A percentile compares a stretch with the other conserved stretches of the same genome.
Evolutionary conservation across 2,113 vertebrate species (phyloP).

Genomic region (Bungarus multicinctus): DNA sequence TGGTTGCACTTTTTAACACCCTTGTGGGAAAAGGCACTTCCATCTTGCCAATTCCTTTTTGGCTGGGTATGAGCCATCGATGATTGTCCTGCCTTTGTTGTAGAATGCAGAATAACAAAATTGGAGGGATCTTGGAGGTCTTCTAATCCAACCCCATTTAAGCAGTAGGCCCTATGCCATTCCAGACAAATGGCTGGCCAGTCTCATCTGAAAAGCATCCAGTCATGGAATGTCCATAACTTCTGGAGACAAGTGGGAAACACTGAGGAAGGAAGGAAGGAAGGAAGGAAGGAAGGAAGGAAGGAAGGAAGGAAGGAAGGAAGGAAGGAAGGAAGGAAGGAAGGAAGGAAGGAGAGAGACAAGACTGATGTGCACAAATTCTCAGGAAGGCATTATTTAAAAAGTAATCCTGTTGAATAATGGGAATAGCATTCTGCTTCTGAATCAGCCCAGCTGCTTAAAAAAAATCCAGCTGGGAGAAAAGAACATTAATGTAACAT

Average conservation of each 20-base stretch:
- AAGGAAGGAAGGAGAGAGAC: background rate
- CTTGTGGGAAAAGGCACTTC: background rate
- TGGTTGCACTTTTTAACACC: background rate
- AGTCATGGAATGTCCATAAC: background rate
- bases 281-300: too few species aligned
- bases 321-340: too few species aligned
- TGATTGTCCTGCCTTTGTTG: background rate
- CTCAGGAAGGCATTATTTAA: background rate
- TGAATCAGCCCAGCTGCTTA: conserved; percentile 26
- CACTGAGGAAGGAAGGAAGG: too few species aligned
- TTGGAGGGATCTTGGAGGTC: background rate
- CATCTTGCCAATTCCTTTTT: background rate
- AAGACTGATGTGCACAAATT: background rate
- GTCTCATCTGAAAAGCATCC: background rate
- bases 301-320: too few species aligned
- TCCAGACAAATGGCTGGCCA: background rate
- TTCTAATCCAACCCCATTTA: background rate
- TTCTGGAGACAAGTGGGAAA: background rate
- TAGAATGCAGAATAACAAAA: background rate
- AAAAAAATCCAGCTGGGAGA: conserved; percentile 40
- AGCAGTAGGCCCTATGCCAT: background rate
- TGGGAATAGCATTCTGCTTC: background rate
- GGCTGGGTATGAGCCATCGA: background rate
- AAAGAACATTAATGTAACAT: background rate
- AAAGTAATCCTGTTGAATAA: conserved; percentile 31